Conservation (phyloP, 2,888 invertebrate species). For the Cyaniris semiargus region DNA sequence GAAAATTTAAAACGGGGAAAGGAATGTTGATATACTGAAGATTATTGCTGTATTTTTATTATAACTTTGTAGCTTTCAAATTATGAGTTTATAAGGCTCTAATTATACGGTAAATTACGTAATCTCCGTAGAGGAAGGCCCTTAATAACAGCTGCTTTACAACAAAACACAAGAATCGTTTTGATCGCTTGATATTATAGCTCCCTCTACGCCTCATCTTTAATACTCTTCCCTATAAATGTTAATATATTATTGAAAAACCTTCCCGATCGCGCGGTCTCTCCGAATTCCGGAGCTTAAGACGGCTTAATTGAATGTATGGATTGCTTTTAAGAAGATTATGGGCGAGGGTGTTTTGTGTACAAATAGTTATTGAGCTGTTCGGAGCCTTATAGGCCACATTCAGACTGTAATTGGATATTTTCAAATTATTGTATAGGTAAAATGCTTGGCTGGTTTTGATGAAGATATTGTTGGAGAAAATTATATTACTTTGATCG, state of each 20-base stretch:
- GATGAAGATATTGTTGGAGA: background rate
- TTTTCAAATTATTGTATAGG: background rate
- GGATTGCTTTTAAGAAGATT: slow-evolving; percentile 50
- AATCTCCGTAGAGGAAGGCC: no score
- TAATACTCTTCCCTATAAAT: slow-evolving; percentile 37
- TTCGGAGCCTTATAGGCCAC: background rate
- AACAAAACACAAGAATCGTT: no score
- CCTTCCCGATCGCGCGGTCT: slow-evolving; percentile 43
- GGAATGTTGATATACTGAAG: no score
- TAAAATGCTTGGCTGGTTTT: background rate
- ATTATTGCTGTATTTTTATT: no score
- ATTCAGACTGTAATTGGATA: slow-evolving; percentile 1
- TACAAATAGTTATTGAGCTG: slow-evolving; percentile 35
- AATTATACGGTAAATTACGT: no score
- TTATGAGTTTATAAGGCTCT: no score
- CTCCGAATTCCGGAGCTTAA: slow-evolving; percentile 38
- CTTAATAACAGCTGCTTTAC: no score
- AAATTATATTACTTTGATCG: background rate
- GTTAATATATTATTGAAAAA: slow-evolving; percentile 51
- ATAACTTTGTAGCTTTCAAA: no score
- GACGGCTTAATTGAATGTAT: slow-evolving; percentile 54
- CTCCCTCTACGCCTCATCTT: slow-evolving; percentile 28
- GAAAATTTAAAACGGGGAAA: no score
- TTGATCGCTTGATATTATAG: slow-evolving; percentile 14
- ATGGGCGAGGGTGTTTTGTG: slow-evolving; percentile 44